Evolutionary conservation across 1,140 invertebrate species (phyloP).

Genomic region (Ruditapes philippinarum): DNA sequence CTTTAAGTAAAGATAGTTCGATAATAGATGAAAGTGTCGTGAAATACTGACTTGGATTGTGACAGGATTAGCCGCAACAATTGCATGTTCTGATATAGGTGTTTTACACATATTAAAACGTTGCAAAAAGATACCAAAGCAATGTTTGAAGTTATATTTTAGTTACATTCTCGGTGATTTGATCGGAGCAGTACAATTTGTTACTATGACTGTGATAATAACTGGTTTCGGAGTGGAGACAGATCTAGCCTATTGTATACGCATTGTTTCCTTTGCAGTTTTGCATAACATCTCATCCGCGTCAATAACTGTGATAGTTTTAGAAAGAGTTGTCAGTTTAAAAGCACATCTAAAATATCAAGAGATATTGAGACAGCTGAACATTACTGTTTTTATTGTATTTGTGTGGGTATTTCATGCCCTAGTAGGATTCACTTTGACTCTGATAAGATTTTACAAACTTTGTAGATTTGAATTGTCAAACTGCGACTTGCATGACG

Average conservation of each 20-base stretch:
- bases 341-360: constrained; percentile 7
- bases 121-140: not conserved
- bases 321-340: not conserved
- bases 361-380: not conserved
- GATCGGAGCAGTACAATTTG: not conserved
- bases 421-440: not conserved
- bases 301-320: not conserved
- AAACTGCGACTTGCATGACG: not conserved
- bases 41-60: too few relatives aligned
- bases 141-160: not conserved
- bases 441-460: not conserved
- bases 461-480: not conserved
- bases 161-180: not conserved
- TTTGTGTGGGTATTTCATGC: not conserved
- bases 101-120: not conserved
- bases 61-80: too few relatives aligned
- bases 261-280: not conserved
- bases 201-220: not conserved
- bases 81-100: not conserved
- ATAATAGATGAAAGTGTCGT: too few relatives aligned
- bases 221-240: not conserved
- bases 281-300: not conserved
- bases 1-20: too few relatives aligned
- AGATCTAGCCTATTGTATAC: not conserved
- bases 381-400: not conserved